phyloP scores from a whole-genome alignment of 2,797 vertebrate genomes.

The Diplodus puntazzo region DNA sequence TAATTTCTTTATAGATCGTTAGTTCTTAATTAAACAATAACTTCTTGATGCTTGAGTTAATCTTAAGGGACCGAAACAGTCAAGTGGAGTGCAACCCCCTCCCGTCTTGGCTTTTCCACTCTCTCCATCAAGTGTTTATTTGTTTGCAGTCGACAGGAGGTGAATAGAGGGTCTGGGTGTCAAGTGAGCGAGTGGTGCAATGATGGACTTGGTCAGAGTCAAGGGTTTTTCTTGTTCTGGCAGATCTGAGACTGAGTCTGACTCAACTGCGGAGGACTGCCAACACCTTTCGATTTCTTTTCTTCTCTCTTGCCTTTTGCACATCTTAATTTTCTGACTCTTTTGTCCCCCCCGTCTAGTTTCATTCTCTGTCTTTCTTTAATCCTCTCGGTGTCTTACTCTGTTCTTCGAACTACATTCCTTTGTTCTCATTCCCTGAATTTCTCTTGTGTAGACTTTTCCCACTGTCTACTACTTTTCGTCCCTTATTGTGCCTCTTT shows the following conservation, averaged over 20 bases:
- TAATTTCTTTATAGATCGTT: not conserved
- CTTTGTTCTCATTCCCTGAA: conserved; percentile 17
- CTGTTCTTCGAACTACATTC: conserved; percentile 8
- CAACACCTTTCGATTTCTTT: conserved; percentile 45
- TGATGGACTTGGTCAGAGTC: conserved; percentile 57
- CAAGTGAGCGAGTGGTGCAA: conserved; percentile 60
- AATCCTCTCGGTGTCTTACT: conserved; percentile 13
- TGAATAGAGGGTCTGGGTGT: conserved; percentile 64
- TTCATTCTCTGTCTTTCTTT: conserved; percentile 35
- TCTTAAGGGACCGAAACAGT: conserved; percentile 32
- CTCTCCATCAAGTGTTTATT: conserved; percentile 74
- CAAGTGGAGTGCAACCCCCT: conserved; percentile 34
- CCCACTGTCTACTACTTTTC: conserved; percentile 64
- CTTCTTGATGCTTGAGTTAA: conserved; percentile 17
- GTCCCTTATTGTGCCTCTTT: conserved; percentile 47
- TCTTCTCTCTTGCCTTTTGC: conserved; percentile 32
- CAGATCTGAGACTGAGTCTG: conserved; percentile 47
- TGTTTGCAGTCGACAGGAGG: conserved; percentile 68
- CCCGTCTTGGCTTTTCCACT: conserved; percentile 44
- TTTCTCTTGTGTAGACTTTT: conserved; percentile 72
- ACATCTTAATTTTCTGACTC: conserved; percentile 19
- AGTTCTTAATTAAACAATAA: conserved; percentile 16
- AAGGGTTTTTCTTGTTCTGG: conserved; percentile 62
- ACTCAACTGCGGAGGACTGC: conserved; percentile 46
- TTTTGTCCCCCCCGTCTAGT: not conserved